Base-by-base conservation (phyloP, 1,140 invertebrate genomes). In the Radopholus similis region DNA sequence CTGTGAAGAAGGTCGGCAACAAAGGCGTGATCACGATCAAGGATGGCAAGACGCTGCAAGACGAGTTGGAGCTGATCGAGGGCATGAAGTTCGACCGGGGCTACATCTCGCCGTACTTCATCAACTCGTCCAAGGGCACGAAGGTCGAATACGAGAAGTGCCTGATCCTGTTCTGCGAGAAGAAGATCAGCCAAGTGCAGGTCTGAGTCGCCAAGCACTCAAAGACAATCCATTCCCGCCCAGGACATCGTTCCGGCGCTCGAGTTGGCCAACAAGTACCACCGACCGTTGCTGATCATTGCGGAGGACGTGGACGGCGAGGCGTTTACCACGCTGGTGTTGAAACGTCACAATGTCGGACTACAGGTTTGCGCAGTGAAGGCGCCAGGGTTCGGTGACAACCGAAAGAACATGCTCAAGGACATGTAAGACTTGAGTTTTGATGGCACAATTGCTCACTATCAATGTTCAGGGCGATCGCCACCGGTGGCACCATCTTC, bases 51-150 rank as follows among this genome's bases (percentile, higher is more conserved):
- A 98, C 95, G 1, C 85, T 98, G 15, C 88, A 86, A 70, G 96
- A 99, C 85, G 96, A 99, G 85, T 85, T 99, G 9, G 95, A 98
- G 86, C 87, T 95, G 23, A 98, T 97, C 84, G 95, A 98, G 85
- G 96, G 96, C 76, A 94, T 99, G 93, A 98, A 98, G 85, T 97
- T 99, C 84, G 96, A 99, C 83, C 88, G 96, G 74, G 96, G 96
- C 66, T 99, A 97, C 84, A 98, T 99, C 84, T 99, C 96, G 51
- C 95, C 96, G 28, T 99, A 99, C 83, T 99, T 99, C 85, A 98
- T 99, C 78, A 99, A 98, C 84, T 91, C 93, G 0, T 87, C 91
- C 1, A 99, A 99, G 87, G 88, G 86, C 77, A 78, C 73, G n/a
- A 98, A 97, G 86, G 92, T 95, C 63, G 96, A 99, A 86, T 99